Percentiles rank a stretch among this genome's conserved stretches.
These are phyloP conservation scores for Eulemur mongoz DNA, from an alignment of 2,797 vertebrate genomes.

Conservation along the genomic window DNA sequence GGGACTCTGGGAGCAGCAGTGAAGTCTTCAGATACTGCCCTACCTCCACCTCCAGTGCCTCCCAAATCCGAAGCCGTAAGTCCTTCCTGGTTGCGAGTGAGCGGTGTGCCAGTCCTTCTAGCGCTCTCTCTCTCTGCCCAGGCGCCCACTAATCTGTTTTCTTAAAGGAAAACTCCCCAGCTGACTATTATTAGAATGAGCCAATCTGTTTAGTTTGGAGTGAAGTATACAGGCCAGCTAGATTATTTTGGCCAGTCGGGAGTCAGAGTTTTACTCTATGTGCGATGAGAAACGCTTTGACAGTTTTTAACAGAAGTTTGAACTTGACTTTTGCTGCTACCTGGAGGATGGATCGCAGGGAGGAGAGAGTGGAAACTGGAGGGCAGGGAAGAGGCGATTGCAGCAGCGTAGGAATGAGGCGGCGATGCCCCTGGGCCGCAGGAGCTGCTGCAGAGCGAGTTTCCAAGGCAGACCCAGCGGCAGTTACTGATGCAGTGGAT, in stretches of 20 bases:
- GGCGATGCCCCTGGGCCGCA: neutral
- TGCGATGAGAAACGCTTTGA: neutral
- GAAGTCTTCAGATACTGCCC: constrained; percentile 89
- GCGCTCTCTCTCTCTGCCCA: neutral
- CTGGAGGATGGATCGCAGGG: neutral
- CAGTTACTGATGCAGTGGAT: neutral
- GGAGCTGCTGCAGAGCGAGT: neutral
- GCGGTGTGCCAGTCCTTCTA: neutral
- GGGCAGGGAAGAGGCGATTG: neutral
- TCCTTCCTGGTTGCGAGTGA: constrained; percentile 67
- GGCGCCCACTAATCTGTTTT: neutral
- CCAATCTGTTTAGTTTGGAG: neutral
- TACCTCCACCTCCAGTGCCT: constrained; percentile 98
- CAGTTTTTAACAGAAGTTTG: neutral
- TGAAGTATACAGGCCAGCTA: neutral
- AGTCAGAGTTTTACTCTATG: neutral
- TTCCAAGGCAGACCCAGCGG: neutral
- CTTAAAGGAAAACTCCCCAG: neutral
- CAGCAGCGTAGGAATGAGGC: neutral
- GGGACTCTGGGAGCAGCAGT: constrained; percentile 83
- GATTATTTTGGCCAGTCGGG: neutral
- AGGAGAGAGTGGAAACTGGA: neutral
- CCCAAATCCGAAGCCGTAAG: constrained; percentile 99
- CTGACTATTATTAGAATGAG: neutral
- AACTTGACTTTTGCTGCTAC: neutral